Evolutionary conservation across 2,113 vertebrate species (phyloP).

Genomic region (Reinhardtius hippoglossoides): DNA sequence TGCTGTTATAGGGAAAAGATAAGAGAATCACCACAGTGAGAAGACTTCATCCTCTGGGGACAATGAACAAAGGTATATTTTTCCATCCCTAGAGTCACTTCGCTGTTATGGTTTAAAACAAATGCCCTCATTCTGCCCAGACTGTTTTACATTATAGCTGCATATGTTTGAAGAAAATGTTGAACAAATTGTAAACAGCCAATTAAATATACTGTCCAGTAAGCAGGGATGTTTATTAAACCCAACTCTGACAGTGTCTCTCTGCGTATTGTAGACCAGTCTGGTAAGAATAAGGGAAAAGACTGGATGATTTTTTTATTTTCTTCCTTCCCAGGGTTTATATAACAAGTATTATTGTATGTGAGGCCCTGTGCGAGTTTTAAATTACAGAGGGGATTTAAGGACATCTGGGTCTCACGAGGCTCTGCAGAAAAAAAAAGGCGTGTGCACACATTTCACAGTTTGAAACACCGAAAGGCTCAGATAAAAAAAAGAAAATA

Average conservation of each 20-base stretch:
- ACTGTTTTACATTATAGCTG: background rate
- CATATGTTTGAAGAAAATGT: background rate
- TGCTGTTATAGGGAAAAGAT: no score
- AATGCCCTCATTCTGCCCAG: background rate
- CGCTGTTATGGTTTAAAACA: background rate
- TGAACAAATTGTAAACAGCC: background rate
- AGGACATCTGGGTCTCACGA: background rate
- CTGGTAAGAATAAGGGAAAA: background rate
- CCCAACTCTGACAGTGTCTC: background rate
- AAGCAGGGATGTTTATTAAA: background rate
- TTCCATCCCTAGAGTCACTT: background rate
- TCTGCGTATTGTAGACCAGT: background rate
- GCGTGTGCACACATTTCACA: no score
- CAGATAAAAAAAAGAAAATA: no score
- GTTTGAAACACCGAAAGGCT: no score
- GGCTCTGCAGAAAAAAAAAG: background rate
- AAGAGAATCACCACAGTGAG: no score
- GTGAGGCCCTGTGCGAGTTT: background rate
- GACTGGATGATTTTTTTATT: background rate
- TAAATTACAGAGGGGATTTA: background rate
- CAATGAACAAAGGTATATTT: background rate
- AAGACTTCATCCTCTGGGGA: background rate
- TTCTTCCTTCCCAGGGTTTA: background rate
- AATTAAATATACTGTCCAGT: background rate
- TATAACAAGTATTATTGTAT: background rate